Conservation (phyloP, 1,140 invertebrate genomes). For the Sminthurides bifidus region DNA sequence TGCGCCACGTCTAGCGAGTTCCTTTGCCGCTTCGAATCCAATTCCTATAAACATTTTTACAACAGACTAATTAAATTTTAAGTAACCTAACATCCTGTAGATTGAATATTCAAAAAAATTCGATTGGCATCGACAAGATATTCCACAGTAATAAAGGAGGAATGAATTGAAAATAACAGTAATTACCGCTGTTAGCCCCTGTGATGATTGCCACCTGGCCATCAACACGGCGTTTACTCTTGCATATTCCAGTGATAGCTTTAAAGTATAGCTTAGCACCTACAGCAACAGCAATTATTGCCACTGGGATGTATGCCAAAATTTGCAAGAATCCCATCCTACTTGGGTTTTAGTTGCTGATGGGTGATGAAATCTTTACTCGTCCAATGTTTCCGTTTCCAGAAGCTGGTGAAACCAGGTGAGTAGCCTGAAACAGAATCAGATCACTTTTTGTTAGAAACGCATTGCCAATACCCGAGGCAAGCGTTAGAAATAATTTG, state of each 20-base stretch:
- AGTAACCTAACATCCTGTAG: background rate
- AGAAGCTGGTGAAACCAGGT: no score
- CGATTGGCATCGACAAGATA: no score
- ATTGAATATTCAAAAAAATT: background rate
- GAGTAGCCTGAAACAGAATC: no score
- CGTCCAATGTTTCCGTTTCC: no score
- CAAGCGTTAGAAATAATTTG: no score
- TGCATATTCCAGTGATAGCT: conserved; percentile 39
- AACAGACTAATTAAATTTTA: background rate
- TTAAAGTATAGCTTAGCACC: conserved; percentile 37
- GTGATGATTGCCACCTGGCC: conserved; percentile 46
- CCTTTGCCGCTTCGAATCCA: conserved; percentile 42
- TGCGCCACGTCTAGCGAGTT: conserved; percentile 38
- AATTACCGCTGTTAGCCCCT: conserved; percentile 42
- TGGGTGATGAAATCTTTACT: no score
- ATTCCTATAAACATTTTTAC: conserved; percentile 36
- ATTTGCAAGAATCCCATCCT: conserved; percentile 7
- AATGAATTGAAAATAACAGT: conserved; percentile 1
- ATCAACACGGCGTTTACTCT: conserved; percentile 39
- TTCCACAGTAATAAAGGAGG: no score
- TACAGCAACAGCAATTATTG: background rate
- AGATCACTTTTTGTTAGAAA: no score
- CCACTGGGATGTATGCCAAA: background rate
- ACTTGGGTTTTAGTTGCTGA: no score
- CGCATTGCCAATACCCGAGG: no score